Base-by-base conservation (phyloP, 1,140 invertebrate genomes). In the Hetaerina americana region DNA sequence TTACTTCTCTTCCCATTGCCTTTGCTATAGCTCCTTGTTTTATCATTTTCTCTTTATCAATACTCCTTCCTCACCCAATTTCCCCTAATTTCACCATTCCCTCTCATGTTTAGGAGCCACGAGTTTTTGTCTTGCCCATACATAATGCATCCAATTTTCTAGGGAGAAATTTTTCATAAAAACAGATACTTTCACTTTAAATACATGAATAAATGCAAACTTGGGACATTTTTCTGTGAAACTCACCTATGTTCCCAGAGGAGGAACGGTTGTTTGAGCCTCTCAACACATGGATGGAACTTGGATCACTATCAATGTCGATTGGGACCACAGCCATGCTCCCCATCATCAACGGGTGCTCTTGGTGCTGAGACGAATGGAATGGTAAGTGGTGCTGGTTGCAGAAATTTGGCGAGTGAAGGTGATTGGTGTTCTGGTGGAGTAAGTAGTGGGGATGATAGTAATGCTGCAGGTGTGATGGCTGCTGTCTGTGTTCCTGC, bases 221-320 rank as follows among this genome's bases (percentile, higher is more conserved):
- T 10, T 12, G 26, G 24, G 12, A 68, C 26, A 12, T 68, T 10
- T 68, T 68, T 68, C 12, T 12, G 49, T 12, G 49, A 68, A 68
- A 69, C 27, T 77, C 80, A 83, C 82, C 82, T 68, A 84, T 83
- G 75, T 83, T 84, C 25, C 81, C 80, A 26, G 82, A 81, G 5
- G 82, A 83, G 68, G 81, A 80, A 25, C 71, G 66, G 18, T 27
- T 57, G 77, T 82, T 83, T 5, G 82, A 83, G 27, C 81, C 81
- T 66, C 81, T 78, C 26, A 83, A 76, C 68, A 84, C 78, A 72
- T 83, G 80, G 73, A 84, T 78, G 66, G 81, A 80, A 15, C 81
- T 79, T 12, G 82, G 82, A 77, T 84, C 83, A 72, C 81, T 82
- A 72, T 84, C 82, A 28, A 81, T 81, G 26, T 78, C 78, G 5